Conservation (phyloP, 2,888 invertebrate species). For the Netelia inedita region DNA sequence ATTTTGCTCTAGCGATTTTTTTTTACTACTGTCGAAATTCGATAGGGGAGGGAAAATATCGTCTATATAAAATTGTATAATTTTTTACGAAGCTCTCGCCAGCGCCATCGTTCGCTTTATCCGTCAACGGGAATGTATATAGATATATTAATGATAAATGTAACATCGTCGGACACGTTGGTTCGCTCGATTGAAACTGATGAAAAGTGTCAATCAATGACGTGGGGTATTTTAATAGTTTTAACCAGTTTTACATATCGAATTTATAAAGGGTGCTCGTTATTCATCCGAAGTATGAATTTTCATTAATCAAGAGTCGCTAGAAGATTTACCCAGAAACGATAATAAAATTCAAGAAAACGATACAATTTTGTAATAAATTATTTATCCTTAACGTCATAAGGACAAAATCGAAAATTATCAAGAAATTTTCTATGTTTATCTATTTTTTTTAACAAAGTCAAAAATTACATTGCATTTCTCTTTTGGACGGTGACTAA, state of each 20-base stretch:
- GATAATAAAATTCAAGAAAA: too few species aligned
- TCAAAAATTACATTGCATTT: too few species aligned
- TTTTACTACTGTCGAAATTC: background rate
- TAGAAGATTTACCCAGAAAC: too few species aligned
- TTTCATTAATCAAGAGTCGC: too few species aligned
- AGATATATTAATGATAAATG: conserved; percentile 9
- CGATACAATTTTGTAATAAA: too few species aligned
- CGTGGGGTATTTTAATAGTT: conserved; percentile 52
- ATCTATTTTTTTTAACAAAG: too few species aligned
- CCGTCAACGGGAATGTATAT: conserved; percentile 20
- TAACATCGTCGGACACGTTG: conserved; percentile 35
- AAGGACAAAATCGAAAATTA: too few species aligned
- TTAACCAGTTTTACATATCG: conserved; percentile 32
- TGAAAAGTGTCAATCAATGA: conserved; percentile 59
- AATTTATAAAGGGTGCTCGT: too few species aligned
- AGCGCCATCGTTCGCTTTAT: conserved; percentile 56
- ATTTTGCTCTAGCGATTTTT: background rate
- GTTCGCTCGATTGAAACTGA: conserved; percentile 36
- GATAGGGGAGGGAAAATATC: background rate
- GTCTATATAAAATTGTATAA: background rate
- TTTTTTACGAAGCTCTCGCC: conserved; percentile 9
- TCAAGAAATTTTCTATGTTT: too few species aligned
- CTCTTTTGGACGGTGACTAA: too few species aligned
- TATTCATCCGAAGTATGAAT: too few species aligned
- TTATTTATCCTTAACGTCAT: too few species aligned